Evolutionary conservation across 2,888 invertebrate species (phyloP), one percentile per base, ranked within the genome.

Genomic region (Drosophila rubida): DNA sequence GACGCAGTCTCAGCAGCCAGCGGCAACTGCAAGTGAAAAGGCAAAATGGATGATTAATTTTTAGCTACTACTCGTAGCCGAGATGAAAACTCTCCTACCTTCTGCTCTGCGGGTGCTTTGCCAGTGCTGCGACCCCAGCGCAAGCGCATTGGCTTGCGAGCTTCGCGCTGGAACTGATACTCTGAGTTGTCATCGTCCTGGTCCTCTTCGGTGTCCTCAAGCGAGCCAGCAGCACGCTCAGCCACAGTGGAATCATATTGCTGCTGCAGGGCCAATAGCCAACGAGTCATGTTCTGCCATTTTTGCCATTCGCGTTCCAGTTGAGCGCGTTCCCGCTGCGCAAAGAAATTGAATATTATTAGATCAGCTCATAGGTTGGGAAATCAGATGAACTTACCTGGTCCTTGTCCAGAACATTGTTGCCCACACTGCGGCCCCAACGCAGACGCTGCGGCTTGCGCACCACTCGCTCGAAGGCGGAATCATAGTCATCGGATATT

Each of bases 41-140:
- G 11, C n/a, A n/a, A 41, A 16, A 39, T 1, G 7, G 32, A 57
- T 35, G 4, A 25, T 7, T 5, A 14, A 7, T 2, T 37, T 9
- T 13, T 4, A 11, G 4, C 5, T n/a, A 19, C 19, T n/a, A n/a
- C n/a, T n/a, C n/a, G n/a, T n/a, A 19, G 19, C 5, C 1, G 6
- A 16, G 2, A 27, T 3, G 2, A 9, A 2, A 22, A 16, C 14
- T 1, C 32, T 14, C 42, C 9, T 7, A 86, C 87, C 76, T 86
- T 87, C 16, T 64, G 67, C 2, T 83, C 83, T 35, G 66, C 35
- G 8, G 83, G 77, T 6, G 76, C 75, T 4, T 75, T 88, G 27
- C 87, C 90, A 63, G 90, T 86, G 79, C 92, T 91, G 50, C 92
- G 91, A 22, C 92, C 92, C 89, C 91, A 92, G 70, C 92, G 86